phyloP scores from a whole-genome alignment of 2,888 invertebrate genomes.

The Tricholauxania praeusta region DNA sequence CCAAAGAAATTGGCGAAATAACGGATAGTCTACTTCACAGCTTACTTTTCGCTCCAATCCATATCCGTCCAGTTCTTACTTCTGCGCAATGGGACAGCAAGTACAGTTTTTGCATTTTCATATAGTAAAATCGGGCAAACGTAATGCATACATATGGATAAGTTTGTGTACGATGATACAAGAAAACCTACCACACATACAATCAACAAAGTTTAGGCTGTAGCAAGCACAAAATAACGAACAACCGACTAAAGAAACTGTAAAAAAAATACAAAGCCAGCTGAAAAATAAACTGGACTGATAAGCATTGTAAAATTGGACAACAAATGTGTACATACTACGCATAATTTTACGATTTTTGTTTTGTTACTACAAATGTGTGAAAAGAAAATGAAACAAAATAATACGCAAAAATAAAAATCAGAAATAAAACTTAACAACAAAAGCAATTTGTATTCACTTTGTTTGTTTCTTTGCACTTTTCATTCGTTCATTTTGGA shows the following conservation, averaged over 20 bases:
- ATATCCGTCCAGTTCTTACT: constrained; percentile 5
- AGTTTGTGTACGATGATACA: neutral
- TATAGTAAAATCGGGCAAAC: constrained; percentile 24
- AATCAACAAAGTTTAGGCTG: constrained; percentile 1
- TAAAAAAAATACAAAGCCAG: constrained; percentile 25
- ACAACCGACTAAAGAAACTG: constrained; percentile 1
- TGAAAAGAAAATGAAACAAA: too few species aligned
- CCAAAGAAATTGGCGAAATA: too few species aligned
- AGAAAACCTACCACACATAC: constrained; percentile 18
- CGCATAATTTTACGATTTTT: too few species aligned
- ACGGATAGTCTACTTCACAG: too few species aligned
- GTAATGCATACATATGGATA: constrained; percentile 12
- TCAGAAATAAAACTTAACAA: too few species aligned
- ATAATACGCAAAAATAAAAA: too few species aligned
- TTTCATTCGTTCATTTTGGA: too few species aligned
- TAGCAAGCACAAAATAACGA: constrained; percentile 17
- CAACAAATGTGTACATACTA: too few species aligned
- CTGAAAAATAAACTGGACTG: constrained; percentile 3
- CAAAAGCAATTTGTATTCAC: too few species aligned
- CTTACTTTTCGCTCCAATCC: neutral
- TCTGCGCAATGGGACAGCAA: constrained; percentile 39
- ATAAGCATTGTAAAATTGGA: too few species aligned
- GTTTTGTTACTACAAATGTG: too few species aligned
- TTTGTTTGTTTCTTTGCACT: too few species aligned
- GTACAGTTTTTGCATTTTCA: constrained; percentile 45